Evolutionary conservation across 1,140 invertebrate genomes (phyloP), one percentile per base, ranked within the genome.

Genomic region (Phenacoccus solenopsis): DNA sequence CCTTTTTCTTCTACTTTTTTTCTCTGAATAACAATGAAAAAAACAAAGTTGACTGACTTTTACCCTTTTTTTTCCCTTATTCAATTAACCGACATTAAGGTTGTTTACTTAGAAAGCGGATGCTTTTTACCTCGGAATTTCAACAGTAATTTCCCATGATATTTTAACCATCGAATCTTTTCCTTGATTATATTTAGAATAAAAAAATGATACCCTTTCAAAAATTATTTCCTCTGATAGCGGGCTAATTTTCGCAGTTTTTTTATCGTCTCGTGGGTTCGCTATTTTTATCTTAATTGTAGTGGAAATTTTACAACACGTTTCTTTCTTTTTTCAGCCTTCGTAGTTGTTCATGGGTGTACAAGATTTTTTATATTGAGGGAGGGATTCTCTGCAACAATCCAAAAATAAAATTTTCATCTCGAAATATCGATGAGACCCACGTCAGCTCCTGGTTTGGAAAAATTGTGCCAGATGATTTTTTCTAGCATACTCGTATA

Each of bases 21-120:
- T 25, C 25, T 24, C 59, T 24, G 59, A 64, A 64, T 64, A 64
- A 64, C 59, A 64, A 64, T 64, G 59, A 64, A 64, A 64, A 64
- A 64, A 64, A 64, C 25, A 64, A 64, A 64, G 25, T 64, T 64
- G 59, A 64, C 59, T 64, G 59, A 64, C 59, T 64, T 64, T 64
- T 64, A 64, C 59, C 59, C 59, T 64, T 64, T 64, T 38, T n/a
- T 59, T 64, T 64, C 59, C 22, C 59, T 64, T 64, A 64, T 64
- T 64, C 59, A 64, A 64, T 64, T 64, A 64, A 64, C 59, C 25
- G 59, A 64, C 21, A 64, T 64, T 64, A 64, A 64, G 59, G 59
- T 64, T 64, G 25, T 64, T 64, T 64, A 64, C 59, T 64, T 64
- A 24, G 25, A 64, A 24, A 27, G 59, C 20, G 59, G 59, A 64